Evolutionary conservation across 2,113 vertebrate genomes (phyloP).

Genomic region (Hymenochirus boettgeri): DNA sequence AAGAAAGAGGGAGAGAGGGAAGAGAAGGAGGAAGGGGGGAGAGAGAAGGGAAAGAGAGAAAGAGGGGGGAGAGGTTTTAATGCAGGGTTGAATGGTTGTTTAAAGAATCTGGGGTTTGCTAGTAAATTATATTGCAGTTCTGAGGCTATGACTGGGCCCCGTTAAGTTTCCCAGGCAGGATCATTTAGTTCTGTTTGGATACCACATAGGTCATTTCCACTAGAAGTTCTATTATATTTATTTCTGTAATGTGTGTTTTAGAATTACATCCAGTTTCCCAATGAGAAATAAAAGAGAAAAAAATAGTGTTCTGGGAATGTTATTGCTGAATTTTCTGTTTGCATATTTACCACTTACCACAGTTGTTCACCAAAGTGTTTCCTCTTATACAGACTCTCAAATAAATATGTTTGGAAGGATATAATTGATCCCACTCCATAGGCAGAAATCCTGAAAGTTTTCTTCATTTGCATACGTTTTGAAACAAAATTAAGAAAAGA

Average conservation of each 20-base stretch:
- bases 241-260: not conserved
- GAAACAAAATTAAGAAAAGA: constrained; percentile 1
- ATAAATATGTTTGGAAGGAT: constrained; percentile 3
- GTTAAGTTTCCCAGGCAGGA: too few relatives aligned
- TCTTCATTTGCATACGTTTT: not conserved
- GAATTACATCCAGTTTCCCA: not conserved
- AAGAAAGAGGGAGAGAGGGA: too few relatives aligned
- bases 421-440: constrained; percentile 1
- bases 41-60: too few relatives aligned
- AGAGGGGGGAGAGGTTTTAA: too few relatives aligned
- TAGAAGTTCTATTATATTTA: too few relatives aligned
- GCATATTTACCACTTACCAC: constrained; percentile 1
- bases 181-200: too few relatives aligned
- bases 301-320: not conserved
- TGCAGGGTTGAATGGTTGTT: too few relatives aligned
- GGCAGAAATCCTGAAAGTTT: not conserved
- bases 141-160: too few relatives aligned
- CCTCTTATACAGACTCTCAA: not conserved
- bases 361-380: not conserved
- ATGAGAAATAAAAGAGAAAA: not conserved
- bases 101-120: too few relatives aligned
- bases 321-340: not conserved
- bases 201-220: too few relatives aligned
- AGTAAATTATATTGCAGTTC: too few relatives aligned
- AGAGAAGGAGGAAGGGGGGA: too few relatives aligned